Conservation (phyloP, 2,113 vertebrate species). For the Procavia capensis region DNA sequence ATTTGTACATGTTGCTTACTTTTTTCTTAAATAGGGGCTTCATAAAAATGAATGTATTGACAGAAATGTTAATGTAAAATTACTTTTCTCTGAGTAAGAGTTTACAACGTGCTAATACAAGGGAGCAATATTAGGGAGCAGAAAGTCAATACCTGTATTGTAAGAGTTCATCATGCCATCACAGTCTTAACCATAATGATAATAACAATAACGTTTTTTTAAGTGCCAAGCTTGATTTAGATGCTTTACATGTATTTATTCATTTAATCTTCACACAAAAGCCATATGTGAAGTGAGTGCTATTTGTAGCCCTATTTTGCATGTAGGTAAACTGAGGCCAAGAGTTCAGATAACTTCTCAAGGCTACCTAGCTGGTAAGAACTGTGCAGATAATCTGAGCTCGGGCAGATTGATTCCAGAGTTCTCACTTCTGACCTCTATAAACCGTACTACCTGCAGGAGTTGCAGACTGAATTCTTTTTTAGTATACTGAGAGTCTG, state of each 20-base stretch:
- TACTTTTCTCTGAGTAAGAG: background rate
- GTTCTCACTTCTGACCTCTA: background rate
- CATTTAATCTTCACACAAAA: conserved; percentile 23
- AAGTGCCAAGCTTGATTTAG: background rate
- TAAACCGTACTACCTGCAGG: background rate
- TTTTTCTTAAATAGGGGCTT: conserved; percentile 50
- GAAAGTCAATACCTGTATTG: background rate
- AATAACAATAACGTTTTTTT: background rate
- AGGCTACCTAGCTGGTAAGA: background rate
- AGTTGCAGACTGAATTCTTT: background rate
- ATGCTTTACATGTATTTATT: background rate
- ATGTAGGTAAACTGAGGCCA: background rate
- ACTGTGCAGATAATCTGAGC: background rate
- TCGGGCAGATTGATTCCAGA: no score
- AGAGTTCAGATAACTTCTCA: background rate
- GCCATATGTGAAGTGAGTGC: background rate
- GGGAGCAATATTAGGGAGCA: background rate
- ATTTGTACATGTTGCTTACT: background rate
- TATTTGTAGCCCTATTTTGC: background rate
- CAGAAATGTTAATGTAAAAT: conserved; percentile 21
- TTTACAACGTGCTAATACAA: background rate
- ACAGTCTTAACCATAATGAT: background rate
- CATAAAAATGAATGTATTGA: conserved; percentile 27
- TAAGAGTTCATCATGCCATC: background rate
- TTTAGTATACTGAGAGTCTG: background rate